Evolutionary conservation across 2,797 vertebrate genomes (phyloP), one percentile per base, ranked within the genome.

Genomic region (Neoniphon sammara): DNA sequence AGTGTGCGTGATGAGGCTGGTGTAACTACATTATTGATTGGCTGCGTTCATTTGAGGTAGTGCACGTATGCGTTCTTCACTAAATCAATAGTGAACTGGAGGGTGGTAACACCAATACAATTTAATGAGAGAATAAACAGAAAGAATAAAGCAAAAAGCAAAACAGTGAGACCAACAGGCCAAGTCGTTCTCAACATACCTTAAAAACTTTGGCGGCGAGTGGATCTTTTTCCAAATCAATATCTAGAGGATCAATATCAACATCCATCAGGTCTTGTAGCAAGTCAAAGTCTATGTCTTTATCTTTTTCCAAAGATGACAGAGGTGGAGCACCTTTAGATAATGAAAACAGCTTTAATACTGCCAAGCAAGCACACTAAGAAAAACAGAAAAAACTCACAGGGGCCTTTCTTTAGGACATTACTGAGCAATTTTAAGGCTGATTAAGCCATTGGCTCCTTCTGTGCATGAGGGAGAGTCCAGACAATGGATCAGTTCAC

Each of bases 241-340:
- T 98, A 96, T 99, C 98, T 95, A 99, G 96, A 94, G 98, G 98
- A 96, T 98, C 97, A 93, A 99, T 98, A 94, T 99, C 97, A 85
- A 99, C 97, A 96, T 99, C 98, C 97, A 99, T 99, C 90, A 99
- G 92, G 94, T 99, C 98, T 93, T 99, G 98, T 82, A 99, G 95
- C 91, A 99, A 94, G 89, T 99, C 98, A 94, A 99, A 97, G 92
- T 99, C 98, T 93, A 99, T 98, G 93, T 99, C 98, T 95, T 99
- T 99, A 94, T 99, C 98, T 96, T 99, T 99, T 95, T 99, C 98
- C 96, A 99, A 94, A 94, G 97, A 97, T 77, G 98, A 96, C 54
- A 98, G 95, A 91, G 97, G 95, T 91, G 97, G 96, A 92, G 97
- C 94, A 95, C 97, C 97, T 99, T 96, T 88, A 87, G 93, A 94